Percentiles rank a stretch among this genome's conserved stretches.
Conservation (phyloP, 2,888 invertebrate genomes). For the Lithophane socia region DNA sequence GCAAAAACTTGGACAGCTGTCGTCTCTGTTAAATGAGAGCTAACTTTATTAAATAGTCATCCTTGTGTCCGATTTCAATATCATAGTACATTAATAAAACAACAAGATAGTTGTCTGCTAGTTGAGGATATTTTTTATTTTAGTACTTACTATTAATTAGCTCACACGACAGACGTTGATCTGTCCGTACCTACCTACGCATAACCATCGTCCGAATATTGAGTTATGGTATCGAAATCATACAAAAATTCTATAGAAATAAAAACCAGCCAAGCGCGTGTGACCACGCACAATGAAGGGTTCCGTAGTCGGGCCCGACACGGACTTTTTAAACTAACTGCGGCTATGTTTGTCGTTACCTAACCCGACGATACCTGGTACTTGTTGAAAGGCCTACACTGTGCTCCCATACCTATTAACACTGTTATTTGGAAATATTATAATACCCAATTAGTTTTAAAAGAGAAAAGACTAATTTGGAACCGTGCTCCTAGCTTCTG, state of each 20-base stretch:
- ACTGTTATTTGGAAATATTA: background rate
- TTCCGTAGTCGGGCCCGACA: no score
- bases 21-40: constrained; percentile 11
- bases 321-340: background rate
- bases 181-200: no score
- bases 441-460: background rate
- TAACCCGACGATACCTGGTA: background rate
- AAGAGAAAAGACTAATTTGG: background rate
- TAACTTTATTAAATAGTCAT: background rate
- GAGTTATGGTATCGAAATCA: no score
- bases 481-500: background rate
- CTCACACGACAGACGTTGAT: background rate
- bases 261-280: no score
- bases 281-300: no score
- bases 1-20: background rate
- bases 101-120: background rate
- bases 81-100: background rate
- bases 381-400: background rate
- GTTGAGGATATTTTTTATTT: background rate
- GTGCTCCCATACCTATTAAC: no score
- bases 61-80: constrained; percentile 9
- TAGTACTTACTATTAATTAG: no score
- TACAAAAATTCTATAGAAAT: no score
- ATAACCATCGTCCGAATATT: no score
- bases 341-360: background rate